phyloP scores from a whole-genome alignment of 2,797 vertebrate genomes.

The Centropyge bicolor region DNA sequence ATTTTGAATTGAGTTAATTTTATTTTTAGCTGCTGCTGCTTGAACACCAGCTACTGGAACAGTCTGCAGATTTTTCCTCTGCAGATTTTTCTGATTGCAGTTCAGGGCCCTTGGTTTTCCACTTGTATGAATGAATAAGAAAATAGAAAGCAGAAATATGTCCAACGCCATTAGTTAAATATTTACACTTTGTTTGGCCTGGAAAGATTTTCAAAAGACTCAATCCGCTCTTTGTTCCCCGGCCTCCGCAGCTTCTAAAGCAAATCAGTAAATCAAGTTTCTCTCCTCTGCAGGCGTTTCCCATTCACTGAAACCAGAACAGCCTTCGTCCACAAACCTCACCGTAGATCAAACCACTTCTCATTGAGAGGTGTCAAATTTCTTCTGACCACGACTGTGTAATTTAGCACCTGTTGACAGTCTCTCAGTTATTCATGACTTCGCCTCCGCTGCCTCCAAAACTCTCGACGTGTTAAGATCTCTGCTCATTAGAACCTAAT shows the following conservation, averaged over 20 bases:
- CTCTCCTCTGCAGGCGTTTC: conserved; percentile 10
- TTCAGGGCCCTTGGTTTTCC: background rate
- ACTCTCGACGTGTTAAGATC: conserved; percentile 31
- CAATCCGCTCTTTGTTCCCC: conserved; percentile 42
- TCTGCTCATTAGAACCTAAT: conserved; percentile 34
- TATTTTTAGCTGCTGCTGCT: background rate
- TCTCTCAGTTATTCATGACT: conserved; percentile 20
- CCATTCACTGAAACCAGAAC: conserved; percentile 4
- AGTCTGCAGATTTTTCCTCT: background rate
- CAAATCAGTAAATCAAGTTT: conserved; percentile 28
- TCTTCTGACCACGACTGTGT: conserved; percentile 5
- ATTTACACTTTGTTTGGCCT: conserved; percentile 51
- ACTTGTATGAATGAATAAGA: conserved; percentile 11
- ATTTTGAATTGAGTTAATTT: background rate
- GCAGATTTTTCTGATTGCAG: background rate
- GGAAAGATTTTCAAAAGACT: conserved; percentile 39
- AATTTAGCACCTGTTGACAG: conserved; percentile 56
- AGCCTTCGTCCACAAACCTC: conserved; percentile 14
- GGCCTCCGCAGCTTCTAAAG: conserved; percentile 7
- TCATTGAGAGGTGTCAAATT: conserved; percentile 47
- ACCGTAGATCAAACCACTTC: conserved; percentile 30
- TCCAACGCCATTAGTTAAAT: conserved; percentile 31
- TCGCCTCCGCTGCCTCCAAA: conserved; percentile 13
- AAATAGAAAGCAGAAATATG: conserved; percentile 21
- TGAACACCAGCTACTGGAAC: background rate